Conservation (phyloP, 2,113 vertebrate genomes). For the Trochalopteron elliotii region DNA sequence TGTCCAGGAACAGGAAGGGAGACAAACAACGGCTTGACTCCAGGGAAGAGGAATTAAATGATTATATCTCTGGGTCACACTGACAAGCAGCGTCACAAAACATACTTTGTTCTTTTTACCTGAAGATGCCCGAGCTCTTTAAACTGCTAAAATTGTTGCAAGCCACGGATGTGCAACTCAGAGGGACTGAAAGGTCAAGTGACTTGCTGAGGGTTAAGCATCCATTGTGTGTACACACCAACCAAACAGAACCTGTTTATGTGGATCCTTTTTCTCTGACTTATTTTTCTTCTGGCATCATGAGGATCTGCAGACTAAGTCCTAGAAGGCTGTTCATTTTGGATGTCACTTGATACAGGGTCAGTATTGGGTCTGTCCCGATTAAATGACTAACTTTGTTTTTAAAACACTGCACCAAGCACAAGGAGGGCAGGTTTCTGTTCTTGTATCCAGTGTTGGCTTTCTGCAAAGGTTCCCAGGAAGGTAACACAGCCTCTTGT, state of each 20-base stretch:
- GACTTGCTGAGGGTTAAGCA: not conserved
- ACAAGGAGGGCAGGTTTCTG: not conserved
- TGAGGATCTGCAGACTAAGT: not conserved
- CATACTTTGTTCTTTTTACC: not conserved
- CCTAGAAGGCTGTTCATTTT: not conserved
- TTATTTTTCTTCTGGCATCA: not conserved
- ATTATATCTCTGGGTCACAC: not conserved
- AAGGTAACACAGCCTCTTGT: not conserved
- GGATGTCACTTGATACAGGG: not conserved
- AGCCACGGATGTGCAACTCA: not conserved
- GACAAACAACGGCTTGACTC: not conserved
- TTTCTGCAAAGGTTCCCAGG: not conserved
- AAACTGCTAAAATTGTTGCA: not conserved
- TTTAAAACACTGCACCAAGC: not conserved
- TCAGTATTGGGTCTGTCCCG: not conserved
- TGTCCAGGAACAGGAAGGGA: not conserved
- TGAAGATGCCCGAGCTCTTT: not conserved
- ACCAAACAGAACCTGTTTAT: not conserved
- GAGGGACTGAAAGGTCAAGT: not conserved
- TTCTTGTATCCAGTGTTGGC: not conserved
- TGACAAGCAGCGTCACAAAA: not conserved
- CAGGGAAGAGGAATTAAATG: not conserved
- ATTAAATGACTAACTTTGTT: not conserved
- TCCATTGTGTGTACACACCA: not conserved
- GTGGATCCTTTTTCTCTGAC: not conserved